A percentile compares a stretch with the other conserved stretches of the same genome.
Evolutionary conservation across 2,113 vertebrate genomes (phyloP).

Genomic region (Istiophorus platypterus): DNA sequence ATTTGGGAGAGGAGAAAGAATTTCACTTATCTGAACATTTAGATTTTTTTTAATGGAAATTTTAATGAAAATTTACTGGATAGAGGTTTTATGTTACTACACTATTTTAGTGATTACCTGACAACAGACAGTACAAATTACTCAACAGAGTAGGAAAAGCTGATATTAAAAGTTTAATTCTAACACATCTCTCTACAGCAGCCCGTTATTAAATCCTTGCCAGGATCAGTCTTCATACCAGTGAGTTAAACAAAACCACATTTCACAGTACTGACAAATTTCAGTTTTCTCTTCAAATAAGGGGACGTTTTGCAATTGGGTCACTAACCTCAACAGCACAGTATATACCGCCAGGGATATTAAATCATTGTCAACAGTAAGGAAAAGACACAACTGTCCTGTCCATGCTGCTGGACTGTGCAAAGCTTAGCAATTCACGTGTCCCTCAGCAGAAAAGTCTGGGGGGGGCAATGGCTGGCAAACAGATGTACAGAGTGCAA

Average conservation of each 20-base stretch:
- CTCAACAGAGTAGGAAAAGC: neutral
- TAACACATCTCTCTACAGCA: neutral
- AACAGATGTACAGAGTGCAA: slow-evolving; percentile 49
- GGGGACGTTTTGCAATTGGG: neutral
- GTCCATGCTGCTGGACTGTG: slow-evolving; percentile 9
- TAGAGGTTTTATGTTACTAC: neutral
- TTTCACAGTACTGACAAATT: neutral
- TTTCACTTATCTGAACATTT: neutral
- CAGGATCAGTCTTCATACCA: neutral
- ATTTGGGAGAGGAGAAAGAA: neutral
- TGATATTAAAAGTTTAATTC: neutral
- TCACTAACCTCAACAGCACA: neutral
- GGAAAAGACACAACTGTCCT: slow-evolving; percentile 13
- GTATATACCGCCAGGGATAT: neutral
- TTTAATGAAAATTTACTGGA: neutral
- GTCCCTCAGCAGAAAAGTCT: slow-evolving; percentile 5
- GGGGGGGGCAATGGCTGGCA: neutral
- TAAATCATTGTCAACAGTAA: slow-evolving; percentile 6
- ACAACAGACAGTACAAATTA: neutral
- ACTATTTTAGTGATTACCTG: slow-evolving; percentile 35
- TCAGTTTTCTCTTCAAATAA: neutral
- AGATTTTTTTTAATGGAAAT: neutral
- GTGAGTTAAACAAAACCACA: neutral
- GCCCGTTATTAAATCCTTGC: neutral
- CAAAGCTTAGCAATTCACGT: slow-evolving; percentile 30